phyloP scores from a whole-genome alignment of 2,113 vertebrate genomes.

The Hypocryptadius cinnamomeus region DNA sequence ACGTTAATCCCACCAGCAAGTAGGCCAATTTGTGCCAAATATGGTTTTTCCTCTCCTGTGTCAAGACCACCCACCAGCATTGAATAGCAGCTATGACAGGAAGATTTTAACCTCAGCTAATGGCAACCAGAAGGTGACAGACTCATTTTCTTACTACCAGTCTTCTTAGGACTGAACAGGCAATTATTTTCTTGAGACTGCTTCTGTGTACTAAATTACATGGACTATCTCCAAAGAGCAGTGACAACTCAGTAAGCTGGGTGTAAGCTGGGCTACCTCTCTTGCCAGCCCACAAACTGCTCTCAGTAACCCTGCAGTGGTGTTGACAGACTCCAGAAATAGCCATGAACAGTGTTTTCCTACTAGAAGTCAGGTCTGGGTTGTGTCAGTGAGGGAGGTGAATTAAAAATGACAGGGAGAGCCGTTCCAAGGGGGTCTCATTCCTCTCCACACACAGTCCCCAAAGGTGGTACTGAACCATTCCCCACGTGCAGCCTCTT shows the following conservation, averaged over 20 bases:
- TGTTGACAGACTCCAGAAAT: conserved; percentile 51
- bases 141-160: background rate
- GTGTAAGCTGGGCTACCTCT: background rate
- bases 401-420: background rate
- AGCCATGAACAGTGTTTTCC: conserved; percentile 3
- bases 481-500: background rate
- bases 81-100: background rate
- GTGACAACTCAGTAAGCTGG: background rate
- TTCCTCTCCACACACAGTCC: background rate
- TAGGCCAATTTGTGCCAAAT: background rate
- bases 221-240: background rate
- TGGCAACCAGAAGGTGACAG: background rate
- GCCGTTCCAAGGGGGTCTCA: background rate
- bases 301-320: background rate
- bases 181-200: background rate
- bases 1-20: background rate
- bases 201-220: background rate
- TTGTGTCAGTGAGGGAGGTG: background rate
- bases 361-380: conserved; percentile 6
- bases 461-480: background rate
- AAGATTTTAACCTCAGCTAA: background rate
- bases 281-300: background rate
- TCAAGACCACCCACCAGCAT: background rate
- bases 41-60: background rate
- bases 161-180: background rate